Base-by-base conservation (phyloP, 2,797 vertebrate species). In the Erpetoichthys calabaricus region DNA sequence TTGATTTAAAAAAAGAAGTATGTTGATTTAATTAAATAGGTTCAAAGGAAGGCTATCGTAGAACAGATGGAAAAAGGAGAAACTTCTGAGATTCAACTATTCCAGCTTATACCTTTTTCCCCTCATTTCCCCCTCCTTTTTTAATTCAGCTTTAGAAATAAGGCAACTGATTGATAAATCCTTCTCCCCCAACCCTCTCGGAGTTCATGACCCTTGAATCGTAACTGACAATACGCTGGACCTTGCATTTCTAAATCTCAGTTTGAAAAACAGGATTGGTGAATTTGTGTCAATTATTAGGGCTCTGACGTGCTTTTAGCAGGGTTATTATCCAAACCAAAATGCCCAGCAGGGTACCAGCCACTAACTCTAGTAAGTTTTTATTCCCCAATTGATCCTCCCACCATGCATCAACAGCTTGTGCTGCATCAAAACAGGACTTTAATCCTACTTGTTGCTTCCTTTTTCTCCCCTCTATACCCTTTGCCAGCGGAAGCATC, bases 171-270 rank as follows among this genome's bases (percentile, higher is more conserved):
- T 84, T 84, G 87, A 90, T 92, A 90, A 91, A 91, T 68, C 75
- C 77, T 81, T 80, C 80, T 75, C 75, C 71, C 63, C 65, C 61
- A 64, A 68, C 69, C 74, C 60, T 59, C 78, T 57, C 0, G 57
- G 78, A 85, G 89, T 86, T 83, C 86, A 80, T 85, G 91, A 94
- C 93, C 92, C 80, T 74, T 56, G 70, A 85, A 84, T 86, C 82
- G 86, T 88, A 79, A 79, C 75, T 68, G 80, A 86, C 80, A 87
- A 88, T 83, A 76, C 72, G 61, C 62, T 47, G 61, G 3, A 55
- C 72, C 84, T 76, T 77, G 79, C 75, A 70, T 83, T 82, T 83
- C 79, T 70, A 77, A 82, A 83, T 75, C 81, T 84, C 76, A 62
- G 75, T 76, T 75, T 81, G 75, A 86, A 89, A 90, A 84, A 70